A percentile compares a stretch with the other conserved stretches of the same genome.
Evolutionary conservation across 1,140 invertebrate genomes (phyloP).

Genomic region (Drosophila eugracilis): DNA sequence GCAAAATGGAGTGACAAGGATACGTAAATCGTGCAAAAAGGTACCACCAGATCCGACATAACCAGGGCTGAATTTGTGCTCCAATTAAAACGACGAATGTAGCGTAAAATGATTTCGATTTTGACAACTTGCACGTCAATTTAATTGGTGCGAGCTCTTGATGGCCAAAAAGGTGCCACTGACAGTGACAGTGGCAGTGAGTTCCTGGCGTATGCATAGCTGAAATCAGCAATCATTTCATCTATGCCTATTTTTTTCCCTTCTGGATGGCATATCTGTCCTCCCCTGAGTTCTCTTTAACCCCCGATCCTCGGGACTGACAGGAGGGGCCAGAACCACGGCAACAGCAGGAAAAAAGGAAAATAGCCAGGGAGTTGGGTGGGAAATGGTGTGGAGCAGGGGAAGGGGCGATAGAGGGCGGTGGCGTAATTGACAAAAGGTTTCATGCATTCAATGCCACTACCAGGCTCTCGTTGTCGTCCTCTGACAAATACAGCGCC

Average conservation of each 20-base stretch:
- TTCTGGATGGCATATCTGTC: slow-evolving; percentile 11
- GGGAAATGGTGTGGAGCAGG: no score
- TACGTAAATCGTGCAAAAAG: slow-evolving; percentile 16
- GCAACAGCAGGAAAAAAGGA: slow-evolving; percentile 18
- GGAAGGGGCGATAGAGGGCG: slow-evolving; percentile 15
- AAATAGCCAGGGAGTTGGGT: slow-evolving; percentile 14
- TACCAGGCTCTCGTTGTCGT: slow-evolving; percentile 51
- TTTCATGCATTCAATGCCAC: slow-evolving; percentile 77
- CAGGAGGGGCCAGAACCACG: slow-evolving; percentile 27
- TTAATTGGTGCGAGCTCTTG: slow-evolving; percentile 71
- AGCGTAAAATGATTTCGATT: slow-evolving; percentile 72
- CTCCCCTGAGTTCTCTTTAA: slow-evolving; percentile 1
- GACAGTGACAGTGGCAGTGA: slow-evolving; percentile 23
- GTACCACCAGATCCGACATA: slow-evolving; percentile 16
- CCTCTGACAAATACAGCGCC: slow-evolving; percentile 65
- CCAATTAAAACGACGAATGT: slow-evolving; percentile 79
- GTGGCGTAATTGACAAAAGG: slow-evolving; percentile 77
- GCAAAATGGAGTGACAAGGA: slow-evolving; percentile 20
- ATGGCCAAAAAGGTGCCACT: slow-evolving; percentile 40
- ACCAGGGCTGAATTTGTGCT: slow-evolving; percentile 41
- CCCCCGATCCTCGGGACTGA: slow-evolving; percentile 38
- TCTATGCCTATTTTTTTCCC: slow-evolving; percentile 68
- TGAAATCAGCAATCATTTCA: slow-evolving; percentile 80
- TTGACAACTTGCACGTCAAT: slow-evolving; percentile 77
- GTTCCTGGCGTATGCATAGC: slow-evolving; percentile 26